Percentiles rank a stretch among this genome's conserved stretches.
These are phyloP conservation scores for Araneus ventricosus DNA, from an alignment of 1,140 invertebrate species.

Conservation along the genomic window DNA sequence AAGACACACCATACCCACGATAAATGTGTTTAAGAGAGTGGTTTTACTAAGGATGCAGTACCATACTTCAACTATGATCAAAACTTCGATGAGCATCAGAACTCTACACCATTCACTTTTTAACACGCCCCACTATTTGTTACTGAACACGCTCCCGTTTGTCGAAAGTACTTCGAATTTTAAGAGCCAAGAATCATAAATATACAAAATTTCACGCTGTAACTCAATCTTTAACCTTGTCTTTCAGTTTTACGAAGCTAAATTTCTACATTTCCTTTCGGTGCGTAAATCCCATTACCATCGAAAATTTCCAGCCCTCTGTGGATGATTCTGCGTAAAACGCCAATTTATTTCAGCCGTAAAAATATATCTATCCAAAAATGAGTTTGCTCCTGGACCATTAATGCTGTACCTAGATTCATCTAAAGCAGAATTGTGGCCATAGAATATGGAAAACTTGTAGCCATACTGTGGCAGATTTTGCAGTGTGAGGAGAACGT, in stretches of 20 bases:
- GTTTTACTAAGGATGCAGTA: too few species aligned
- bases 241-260: conserved; percentile 16
- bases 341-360: conserved; percentile 44
- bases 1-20: too few species aligned
- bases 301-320: conserved; percentile 26
- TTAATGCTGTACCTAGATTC: conserved; percentile 24
- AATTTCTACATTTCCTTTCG: conserved; percentile 18
- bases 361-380: conserved; percentile 60
- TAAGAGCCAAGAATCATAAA: not conserved
- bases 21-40: too few species aligned
- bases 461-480: conserved; percentile 27
- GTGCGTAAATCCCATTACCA: conserved; percentile 45
- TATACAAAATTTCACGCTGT: conserved; percentile 9
- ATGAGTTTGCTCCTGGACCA: not conserved
- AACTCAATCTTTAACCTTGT: conserved; percentile 37
- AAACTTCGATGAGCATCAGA: not conserved
- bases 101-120: not conserved
- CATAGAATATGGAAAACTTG: conserved; percentile 43
- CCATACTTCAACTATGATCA: too few species aligned
- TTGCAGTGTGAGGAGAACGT: not conserved
- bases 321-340: conserved; percentile 30
- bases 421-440: not conserved
- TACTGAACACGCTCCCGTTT: not conserved
- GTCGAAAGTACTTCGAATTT: not conserved
- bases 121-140: not conserved